These are phyloP conservation scores for Enteromius argenteus DNA, from an alignment of 2,797 vertebrate species.

Conservation along the genomic window DNA sequence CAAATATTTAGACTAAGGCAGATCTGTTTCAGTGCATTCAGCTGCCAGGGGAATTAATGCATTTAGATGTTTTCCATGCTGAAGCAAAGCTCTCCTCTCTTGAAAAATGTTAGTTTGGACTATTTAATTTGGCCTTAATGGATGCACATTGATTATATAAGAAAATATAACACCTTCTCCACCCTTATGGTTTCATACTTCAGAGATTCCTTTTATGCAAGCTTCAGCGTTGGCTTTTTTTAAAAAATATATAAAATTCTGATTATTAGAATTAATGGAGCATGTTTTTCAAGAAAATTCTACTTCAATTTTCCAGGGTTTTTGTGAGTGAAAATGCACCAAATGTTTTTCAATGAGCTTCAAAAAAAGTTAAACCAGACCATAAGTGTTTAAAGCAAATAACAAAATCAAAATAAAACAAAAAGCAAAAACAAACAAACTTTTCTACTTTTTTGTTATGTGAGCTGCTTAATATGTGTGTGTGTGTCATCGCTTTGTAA, in stretches of 20 bases:
- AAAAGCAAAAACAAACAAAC: too few relatives aligned
- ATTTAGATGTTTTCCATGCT: conserved; percentile 63
- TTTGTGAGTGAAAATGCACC: background rate
- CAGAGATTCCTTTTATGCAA: background rate
- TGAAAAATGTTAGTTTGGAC: background rate
- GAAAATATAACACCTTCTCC: background rate
- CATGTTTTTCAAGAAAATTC: background rate
- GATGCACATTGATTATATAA: background rate
- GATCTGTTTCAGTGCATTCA: conserved; percentile 63
- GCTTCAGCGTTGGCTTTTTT: background rate
- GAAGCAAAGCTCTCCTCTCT: conserved; percentile 12
- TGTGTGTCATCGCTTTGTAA: too few relatives aligned
- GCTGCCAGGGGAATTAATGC: conserved; percentile 62
- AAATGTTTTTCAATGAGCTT: too few relatives aligned
- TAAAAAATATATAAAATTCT: too few relatives aligned
- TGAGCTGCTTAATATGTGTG: too few relatives aligned
- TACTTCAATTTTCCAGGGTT: background rate
- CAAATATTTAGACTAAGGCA: conserved; percentile 54
- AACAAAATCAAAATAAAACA: too few relatives aligned
- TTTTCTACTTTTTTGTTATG: too few relatives aligned
- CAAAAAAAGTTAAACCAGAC: too few relatives aligned
- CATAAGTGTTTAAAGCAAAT: too few relatives aligned
- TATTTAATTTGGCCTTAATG: conserved; percentile 5
- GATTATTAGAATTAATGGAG: background rate
- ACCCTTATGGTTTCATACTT: background rate